phyloP scores from a whole-genome alignment of 2,888 invertebrate genomes.

The Amiota mariae region DNA sequence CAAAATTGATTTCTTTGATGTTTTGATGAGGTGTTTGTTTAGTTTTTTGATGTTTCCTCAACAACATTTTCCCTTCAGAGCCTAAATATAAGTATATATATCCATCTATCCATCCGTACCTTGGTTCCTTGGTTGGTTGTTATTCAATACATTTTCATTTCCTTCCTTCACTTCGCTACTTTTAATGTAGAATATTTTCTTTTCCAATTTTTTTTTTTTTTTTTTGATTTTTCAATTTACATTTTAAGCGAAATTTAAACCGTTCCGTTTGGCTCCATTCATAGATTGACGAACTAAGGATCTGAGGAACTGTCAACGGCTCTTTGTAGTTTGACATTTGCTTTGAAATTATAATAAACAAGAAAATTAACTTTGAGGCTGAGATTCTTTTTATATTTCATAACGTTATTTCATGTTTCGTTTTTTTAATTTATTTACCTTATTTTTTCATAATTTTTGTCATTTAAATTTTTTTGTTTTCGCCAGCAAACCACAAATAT shows the following conservation, averaged over 20 bases:
- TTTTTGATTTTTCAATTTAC: slow-evolving; percentile 60
- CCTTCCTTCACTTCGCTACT: not conserved
- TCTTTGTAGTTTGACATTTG: slow-evolving; percentile 43
- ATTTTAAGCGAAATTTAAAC: slow-evolving; percentile 69
- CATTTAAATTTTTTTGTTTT: not conserved
- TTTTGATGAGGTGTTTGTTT: slow-evolving; percentile 57
- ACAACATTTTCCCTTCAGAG: slow-evolving; percentile 36
- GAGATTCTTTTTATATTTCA: slow-evolving; percentile 17
- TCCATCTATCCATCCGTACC: not conserved
- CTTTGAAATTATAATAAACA: slow-evolving; percentile 66
- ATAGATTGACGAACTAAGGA: slow-evolving; percentile 47
- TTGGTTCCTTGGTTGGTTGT: slow-evolving; percentile 15
- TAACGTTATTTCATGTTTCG: not conserved
- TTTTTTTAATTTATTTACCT: slow-evolving; percentile 15
- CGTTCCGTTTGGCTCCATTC: slow-evolving; percentile 17
- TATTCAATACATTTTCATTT: slow-evolving; percentile 8
- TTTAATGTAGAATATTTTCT: slow-evolving; percentile 19
- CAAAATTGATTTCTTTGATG: slow-evolving; percentile 58
- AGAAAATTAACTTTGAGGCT: slow-evolving; percentile 62
- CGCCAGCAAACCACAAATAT: not conserved
- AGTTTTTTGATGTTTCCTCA: slow-evolving; percentile 61
- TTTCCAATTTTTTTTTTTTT: slow-evolving; percentile 34
- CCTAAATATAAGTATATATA: too few species aligned
- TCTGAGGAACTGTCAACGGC: slow-evolving; percentile 25
- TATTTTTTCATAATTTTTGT: slow-evolving; percentile 21